phyloP scores from a whole-genome alignment of 2,113 vertebrate genomes.

The Hypocryptadius cinnamomeus region DNA sequence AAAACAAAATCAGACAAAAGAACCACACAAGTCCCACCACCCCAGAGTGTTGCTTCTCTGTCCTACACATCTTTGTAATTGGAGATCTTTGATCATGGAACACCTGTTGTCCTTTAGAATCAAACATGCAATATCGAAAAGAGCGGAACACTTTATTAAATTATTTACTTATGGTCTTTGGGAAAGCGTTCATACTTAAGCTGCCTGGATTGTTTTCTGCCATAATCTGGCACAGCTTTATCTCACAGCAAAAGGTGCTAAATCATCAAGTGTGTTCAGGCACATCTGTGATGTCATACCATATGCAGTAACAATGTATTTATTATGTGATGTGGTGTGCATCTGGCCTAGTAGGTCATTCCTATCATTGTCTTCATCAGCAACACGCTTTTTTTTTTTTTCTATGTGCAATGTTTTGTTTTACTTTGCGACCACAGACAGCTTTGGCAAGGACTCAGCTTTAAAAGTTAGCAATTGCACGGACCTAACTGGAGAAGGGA shows the following conservation, averaged over 20 bases:
- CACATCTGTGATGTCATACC: constrained; percentile 4
- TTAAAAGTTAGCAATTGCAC: not conserved
- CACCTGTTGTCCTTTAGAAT: not conserved
- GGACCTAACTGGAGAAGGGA: not conserved
- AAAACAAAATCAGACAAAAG: not conserved
- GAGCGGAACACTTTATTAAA: not conserved
- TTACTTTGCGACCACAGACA: not conserved
- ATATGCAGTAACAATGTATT: not conserved
- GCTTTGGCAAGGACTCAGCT: not conserved
- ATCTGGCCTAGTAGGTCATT: constrained; percentile 15
- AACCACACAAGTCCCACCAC: rapidly evolving
- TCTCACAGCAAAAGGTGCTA: constrained; percentile 25
- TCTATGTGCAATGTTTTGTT: not conserved
- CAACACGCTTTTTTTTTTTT: not conserved
- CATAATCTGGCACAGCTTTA: not conserved
- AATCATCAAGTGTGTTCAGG: constrained; percentile 2
- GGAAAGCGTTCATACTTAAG: not conserved
- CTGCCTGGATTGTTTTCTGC: not conserved
- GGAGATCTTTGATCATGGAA: not conserved
- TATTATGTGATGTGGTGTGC: not conserved
- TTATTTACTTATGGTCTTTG: not conserved
- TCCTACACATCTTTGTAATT: not conserved
- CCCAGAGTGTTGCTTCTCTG: not conserved
- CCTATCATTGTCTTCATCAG: not conserved
- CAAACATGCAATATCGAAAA: not conserved